A percentile compares a stretch with the other conserved stretches of the same genome.
Conservation (phyloP, 2,113 vertebrate genomes). For the Ammodytes marinus region DNA sequence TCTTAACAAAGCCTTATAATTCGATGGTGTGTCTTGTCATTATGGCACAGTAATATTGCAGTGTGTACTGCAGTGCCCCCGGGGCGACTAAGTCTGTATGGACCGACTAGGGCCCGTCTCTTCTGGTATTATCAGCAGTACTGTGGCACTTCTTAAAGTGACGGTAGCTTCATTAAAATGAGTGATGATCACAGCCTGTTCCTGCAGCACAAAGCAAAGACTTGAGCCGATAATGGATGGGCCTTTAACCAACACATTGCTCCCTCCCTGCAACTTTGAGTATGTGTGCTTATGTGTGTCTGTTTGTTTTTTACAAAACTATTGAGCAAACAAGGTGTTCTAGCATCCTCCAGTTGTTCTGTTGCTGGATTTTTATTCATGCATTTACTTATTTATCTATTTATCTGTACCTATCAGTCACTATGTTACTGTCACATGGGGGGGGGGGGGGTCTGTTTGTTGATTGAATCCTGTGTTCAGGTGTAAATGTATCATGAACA, state of each 20-base stretch:
- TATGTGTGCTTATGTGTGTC: background rate
- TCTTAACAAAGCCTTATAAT: conserved; percentile 17
- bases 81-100: conserved; percentile 30
- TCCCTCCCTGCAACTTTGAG: conserved; percentile 49
- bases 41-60: conserved; percentile 6
- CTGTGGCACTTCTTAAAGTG: conserved; percentile 65
- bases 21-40: conserved; percentile 15
- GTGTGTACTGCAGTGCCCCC: conserved; percentile 24
- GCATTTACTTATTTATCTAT: conserved; percentile 1
- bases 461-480: background rate
- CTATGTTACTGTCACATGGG: conserved; percentile 3
- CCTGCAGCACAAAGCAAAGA: conserved; percentile 63
- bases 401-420: background rate
- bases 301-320: no score
- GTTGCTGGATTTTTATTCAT: conserved; percentile 13
- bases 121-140: conserved; percentile 66
- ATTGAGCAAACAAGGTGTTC: conserved; percentile 24
- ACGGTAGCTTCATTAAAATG: conserved; percentile 76
- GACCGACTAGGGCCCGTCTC: conserved; percentile 70
- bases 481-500: no score
- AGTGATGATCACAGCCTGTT: conserved; percentile 73
- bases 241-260: conserved; percentile 56
- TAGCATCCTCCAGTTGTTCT: conserved; percentile 1
- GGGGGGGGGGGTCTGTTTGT: background rate
- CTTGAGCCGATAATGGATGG: conserved; percentile 76